A percentile compares a stretch with the other conserved stretches of the same genome.
Conservation (phyloP, 2,113 vertebrate genomes). For the Myiagra hebetior region DNA sequence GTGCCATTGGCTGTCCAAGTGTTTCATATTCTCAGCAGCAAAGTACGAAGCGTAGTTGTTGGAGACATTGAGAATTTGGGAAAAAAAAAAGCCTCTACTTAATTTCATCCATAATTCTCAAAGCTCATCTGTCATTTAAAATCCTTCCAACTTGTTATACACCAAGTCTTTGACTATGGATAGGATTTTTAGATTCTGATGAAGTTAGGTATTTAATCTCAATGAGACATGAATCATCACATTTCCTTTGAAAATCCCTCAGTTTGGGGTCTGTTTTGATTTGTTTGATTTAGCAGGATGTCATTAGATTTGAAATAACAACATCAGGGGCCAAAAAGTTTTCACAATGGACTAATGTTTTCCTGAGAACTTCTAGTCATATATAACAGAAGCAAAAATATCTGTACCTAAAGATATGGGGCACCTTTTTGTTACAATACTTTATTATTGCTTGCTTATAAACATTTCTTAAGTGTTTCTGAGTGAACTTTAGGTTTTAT, state of each 20-base stretch:
- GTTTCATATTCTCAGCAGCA: conserved; percentile 32
- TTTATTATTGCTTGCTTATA: neutral
- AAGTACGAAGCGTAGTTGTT: neutral
- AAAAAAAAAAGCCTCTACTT: neutral
- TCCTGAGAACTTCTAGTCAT: neutral
- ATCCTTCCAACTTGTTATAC: neutral
- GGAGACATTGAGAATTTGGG: neutral
- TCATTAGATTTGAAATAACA: neutral
- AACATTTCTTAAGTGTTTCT: neutral
- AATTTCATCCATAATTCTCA: conserved; percentile 1
- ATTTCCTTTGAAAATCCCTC: neutral
- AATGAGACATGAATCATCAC: neutral
- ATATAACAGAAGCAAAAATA: neutral
- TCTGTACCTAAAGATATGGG: neutral
- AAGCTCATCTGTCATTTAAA: conserved; percentile 33
- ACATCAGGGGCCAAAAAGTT: neutral
- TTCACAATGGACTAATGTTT: neutral
- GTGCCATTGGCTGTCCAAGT: neutral
- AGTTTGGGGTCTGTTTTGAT: conserved; percentile 19
- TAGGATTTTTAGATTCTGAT: conserved; percentile 3
- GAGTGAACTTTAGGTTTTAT: neutral
- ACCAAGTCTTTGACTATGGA: neutral
- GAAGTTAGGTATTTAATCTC: conserved; percentile 1
- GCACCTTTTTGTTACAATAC: neutral
- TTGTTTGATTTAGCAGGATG: conserved; percentile 27